These are phyloP conservation scores for Riparia riparia DNA, from an alignment of 2,113 vertebrate genomes.

Conservation along the genomic window DNA sequence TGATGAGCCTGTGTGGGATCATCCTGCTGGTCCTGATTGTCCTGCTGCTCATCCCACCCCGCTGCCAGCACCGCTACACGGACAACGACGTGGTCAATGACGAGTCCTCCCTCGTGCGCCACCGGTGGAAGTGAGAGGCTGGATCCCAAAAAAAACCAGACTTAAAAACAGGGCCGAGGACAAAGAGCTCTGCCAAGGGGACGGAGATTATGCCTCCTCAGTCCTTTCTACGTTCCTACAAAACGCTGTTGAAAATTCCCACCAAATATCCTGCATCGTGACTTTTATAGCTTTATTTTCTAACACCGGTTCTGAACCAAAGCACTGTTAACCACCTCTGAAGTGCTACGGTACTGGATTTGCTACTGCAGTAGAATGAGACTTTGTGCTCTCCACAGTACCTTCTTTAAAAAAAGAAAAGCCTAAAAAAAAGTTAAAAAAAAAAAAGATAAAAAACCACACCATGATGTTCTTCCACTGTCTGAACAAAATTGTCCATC, in stretches of 20 bases:
- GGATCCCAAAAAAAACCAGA: background rate
- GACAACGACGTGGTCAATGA: conserved; percentile 86
- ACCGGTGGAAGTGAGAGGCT: conserved; percentile 91
- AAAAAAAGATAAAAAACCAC: background rate
- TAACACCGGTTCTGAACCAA: conserved; percentile 67
- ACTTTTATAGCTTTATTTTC: conserved; percentile 73
- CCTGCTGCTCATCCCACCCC: conserved; percentile 82
- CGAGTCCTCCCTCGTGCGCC: conserved; percentile 91
- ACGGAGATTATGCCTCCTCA: background rate
- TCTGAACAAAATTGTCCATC: conserved; percentile 13
- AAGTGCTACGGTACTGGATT: conserved; percentile 46
- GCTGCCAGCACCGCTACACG: conserved; percentile 51
- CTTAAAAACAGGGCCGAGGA: background rate
- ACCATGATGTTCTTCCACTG: conserved; percentile 4
- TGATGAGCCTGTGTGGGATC: conserved; percentile 88
- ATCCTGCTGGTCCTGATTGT: conserved; percentile 85
- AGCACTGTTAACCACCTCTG: conserved; percentile 59
- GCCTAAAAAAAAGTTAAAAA: rapidly evolving
- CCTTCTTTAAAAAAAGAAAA: background rate
- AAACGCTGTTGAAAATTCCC: conserved; percentile 19
- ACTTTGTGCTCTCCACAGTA: conserved; percentile 45
- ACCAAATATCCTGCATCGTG: conserved; percentile 35
- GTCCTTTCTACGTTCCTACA: background rate
- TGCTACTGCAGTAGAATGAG: conserved; percentile 1
- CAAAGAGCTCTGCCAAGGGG: background rate